Evolutionary conservation across 2,797 vertebrate genomes (phyloP).

Genomic region (Calcarius lapponicus): DNA sequence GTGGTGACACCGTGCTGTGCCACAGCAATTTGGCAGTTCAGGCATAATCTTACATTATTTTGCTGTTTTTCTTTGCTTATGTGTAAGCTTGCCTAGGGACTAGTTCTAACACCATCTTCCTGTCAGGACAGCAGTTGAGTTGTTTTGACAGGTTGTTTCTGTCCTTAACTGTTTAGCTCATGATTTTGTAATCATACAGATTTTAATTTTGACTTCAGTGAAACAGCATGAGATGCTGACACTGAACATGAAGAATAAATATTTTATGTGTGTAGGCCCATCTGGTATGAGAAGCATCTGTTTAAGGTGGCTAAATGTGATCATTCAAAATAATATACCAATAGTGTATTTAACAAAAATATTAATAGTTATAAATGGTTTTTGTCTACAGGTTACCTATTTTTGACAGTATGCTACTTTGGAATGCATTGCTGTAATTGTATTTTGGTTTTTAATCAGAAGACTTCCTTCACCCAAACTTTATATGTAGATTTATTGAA

Average conservation of each 20-base stretch:
- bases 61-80: neutral
- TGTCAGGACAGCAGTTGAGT: neutral
- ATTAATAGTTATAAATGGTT: neutral
- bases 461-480: neutral
- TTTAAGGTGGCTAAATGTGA: neutral
- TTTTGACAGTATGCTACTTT: neutral
- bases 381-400: neutral
- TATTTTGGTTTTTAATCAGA: constrained; percentile 1
- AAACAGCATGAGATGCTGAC: neutral
- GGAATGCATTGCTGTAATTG: neutral
- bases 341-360: neutral
- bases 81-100: neutral
- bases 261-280: neutral
- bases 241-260: neutral
- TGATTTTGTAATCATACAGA: neutral
- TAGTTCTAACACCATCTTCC: neutral
- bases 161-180: neutral
- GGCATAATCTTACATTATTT: neutral
- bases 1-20: neutral
- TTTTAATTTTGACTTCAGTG: neutral
- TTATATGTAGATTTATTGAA: neutral
- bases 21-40: neutral
- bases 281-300: neutral
- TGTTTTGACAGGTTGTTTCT: neutral
- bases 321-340: neutral